phyloP scores from a whole-genome alignment of 2,797 vertebrate species.

The Nasua narica region DNA sequence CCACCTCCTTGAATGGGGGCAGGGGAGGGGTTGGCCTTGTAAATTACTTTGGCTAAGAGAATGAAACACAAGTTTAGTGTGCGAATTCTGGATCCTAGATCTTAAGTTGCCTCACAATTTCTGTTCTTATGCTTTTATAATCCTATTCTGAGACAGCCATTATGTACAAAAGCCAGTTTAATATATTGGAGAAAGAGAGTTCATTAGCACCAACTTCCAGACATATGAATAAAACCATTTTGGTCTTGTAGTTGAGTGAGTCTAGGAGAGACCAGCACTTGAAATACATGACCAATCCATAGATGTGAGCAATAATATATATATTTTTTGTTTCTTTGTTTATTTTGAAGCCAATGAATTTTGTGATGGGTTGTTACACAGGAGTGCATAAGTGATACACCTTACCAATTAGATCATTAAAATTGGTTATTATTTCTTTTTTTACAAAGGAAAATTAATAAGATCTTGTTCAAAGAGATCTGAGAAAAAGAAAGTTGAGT shows the following conservation, averaged over 20 bases:
- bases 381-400: not conserved
- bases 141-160: not conserved
- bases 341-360: not conserved
- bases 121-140: not conserved
- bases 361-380: not conserved
- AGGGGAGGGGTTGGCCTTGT: not conserved
- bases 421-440: not conserved
- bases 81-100: not conserved
- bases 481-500: not conserved
- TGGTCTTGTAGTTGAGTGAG: not conserved
- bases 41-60: not conserved
- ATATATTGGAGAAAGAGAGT: not conserved
- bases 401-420: not conserved
- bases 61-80: not conserved
- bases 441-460: not conserved
- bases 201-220: not conserved
- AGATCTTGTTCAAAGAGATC: not conserved
- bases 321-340: not conserved
- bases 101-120: not conserved
- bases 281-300: not conserved
- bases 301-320: not conserved
- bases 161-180: not conserved
- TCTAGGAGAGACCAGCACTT: not conserved
- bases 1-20: not conserved
- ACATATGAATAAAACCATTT: not conserved